Evolutionary conservation across 2,797 vertebrate species (phyloP).

Genomic region (Natrix natrix): DNA sequence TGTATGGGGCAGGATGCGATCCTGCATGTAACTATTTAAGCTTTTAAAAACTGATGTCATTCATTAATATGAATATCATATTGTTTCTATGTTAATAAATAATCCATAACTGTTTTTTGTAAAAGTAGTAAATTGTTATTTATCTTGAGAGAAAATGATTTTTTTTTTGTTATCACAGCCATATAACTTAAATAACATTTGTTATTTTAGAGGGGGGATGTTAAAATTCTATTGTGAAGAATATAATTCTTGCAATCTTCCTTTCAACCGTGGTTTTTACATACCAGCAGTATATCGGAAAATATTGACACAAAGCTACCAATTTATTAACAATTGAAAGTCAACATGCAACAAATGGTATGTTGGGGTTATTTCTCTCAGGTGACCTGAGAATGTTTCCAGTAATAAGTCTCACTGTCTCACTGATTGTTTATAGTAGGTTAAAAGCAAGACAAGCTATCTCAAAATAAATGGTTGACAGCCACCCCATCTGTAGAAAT

Average conservation of each 20-base stretch:
- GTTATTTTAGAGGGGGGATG: background rate
- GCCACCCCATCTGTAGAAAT: background rate
- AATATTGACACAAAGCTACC: background rate
- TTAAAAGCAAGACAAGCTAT: background rate
- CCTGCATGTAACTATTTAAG: too few species aligned
- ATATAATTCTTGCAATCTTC: background rate
- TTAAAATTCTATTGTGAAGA: background rate
- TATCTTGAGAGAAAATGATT: background rate
- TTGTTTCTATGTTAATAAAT: background rate
- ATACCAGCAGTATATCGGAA: background rate
- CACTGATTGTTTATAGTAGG: background rate
- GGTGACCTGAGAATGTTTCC: background rate
- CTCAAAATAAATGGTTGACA: background rate
- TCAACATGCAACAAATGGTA: background rate
- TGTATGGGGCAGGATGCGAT: too few species aligned
- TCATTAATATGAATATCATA: background rate
- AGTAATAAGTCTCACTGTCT: background rate
- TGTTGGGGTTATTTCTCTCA: background rate
- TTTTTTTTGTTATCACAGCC: background rate
- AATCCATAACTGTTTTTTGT: background rate
- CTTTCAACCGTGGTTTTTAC: background rate
- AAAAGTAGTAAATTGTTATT: background rate
- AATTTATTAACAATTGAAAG: conserved; percentile 1
- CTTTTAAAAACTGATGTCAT: background rate
- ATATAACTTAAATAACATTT: background rate